Evolutionary conservation across 2,888 invertebrate species (phyloP).

Genomic region (Julus scanicus): DNA sequence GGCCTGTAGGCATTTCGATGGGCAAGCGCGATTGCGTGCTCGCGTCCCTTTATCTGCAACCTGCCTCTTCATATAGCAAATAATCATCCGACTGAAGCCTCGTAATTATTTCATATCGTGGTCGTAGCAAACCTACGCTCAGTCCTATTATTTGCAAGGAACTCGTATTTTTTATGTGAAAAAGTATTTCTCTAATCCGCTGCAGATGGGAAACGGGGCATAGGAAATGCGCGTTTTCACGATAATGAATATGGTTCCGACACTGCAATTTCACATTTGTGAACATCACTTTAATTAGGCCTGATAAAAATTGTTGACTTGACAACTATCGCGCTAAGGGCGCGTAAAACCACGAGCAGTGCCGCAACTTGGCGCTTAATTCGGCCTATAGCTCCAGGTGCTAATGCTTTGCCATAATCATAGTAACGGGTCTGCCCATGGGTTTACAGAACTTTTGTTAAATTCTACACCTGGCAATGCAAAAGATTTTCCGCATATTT

Average conservation of each 20-base stretch:
- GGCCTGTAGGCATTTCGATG: constrained; percentile 38
- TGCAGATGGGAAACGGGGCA: constrained; percentile 28
- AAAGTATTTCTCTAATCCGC: background rate
- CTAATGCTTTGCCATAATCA: no score
- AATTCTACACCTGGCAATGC: no score
- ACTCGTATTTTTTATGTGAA: background rate
- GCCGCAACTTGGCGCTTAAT: no score
- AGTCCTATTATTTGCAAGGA: background rate
- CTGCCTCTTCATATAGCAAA: constrained; percentile 45
- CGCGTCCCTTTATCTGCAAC: constrained; percentile 41
- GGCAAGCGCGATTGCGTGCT: constrained; percentile 44
- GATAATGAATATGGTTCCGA: constrained; percentile 47
- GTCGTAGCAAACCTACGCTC: constrained; percentile 14
- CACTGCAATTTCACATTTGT: constrained; percentile 48
- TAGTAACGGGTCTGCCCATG: no score
- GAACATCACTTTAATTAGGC: constrained; percentile 50
- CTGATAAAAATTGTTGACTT: constrained; percentile 48
- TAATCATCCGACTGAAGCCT: constrained; percentile 44
- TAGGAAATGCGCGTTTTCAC: constrained; percentile 25
- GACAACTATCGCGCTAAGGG: background rate
- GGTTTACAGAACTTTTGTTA: no score
- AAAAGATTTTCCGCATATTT: no score
- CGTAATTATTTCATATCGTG: constrained; percentile 48
- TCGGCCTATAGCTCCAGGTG: no score
- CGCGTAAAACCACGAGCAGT: background rate